Evolutionary conservation across 2,888 invertebrate genomes (phyloP), one percentile per base, ranked within the genome.

Genomic region (Lithophane socia): DNA sequence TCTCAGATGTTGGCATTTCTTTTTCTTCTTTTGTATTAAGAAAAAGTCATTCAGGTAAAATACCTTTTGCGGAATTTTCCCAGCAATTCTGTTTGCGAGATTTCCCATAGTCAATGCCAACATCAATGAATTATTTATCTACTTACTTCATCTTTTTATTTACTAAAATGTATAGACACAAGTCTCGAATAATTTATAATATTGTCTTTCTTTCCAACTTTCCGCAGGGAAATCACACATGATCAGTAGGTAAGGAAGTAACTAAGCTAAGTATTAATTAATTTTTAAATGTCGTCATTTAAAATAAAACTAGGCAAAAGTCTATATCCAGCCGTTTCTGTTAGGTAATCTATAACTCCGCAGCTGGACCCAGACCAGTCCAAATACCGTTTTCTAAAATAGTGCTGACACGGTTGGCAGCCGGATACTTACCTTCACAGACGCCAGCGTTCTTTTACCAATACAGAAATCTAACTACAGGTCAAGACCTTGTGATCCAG

Each of bases 1-100:
- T 82, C 42, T 74, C 65, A 65, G 29, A 75, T 54, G 60, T 61
- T 24, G 75, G 37, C 16, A n/a, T 66, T 66, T 75, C 37, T 37
- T 65, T 52, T 66, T 60, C 18, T 65, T 44, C 10, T 29, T 29
- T n/a, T 18, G 24, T 49, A 8, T 21, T 5, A 47, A n/a, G 37
- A 42, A 81, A 54, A 60, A 54, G 24, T 29, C 0, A 24, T 70
- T 60, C 24, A 21, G 4, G 10, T n/a, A n/a, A n/a, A 2, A 16
- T 13, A 13, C 1, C 21, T 56, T 56, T 58, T 69, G 7, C 37
- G 2, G 29, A 12, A 29, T 61, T 73, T 49, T 16, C 10, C 3
- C 16, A 8, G 0, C 4, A 10, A 60, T 49, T 49, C 4, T 24
- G 10, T 58, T 76, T 76, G 24, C 2, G 4, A 54, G 54, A 42